Evolutionary conservation across 2,797 vertebrate genomes (phyloP).

Genomic region (Lagothrix lagotricha): DNA sequence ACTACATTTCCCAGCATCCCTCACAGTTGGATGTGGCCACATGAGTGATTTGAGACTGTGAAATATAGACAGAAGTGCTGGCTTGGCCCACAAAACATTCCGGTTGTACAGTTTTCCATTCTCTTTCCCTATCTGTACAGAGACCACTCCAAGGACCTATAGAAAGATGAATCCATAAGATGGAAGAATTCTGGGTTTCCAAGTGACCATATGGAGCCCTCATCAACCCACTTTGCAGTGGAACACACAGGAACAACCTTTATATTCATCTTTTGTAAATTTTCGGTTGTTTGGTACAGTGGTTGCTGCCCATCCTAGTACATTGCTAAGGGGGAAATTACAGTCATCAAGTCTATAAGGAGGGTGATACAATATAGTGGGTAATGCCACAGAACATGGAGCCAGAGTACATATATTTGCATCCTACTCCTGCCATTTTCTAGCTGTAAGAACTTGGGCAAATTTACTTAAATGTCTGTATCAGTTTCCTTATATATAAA

Average conservation of each 20-base stretch:
- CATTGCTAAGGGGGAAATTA: background rate
- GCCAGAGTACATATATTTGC: background rate
- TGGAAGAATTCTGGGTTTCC: background rate
- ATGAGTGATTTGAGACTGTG: background rate
- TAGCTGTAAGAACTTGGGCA: background rate
- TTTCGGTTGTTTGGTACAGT: background rate
- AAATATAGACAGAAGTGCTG: background rate
- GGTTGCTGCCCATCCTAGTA: background rate
- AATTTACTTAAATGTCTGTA: background rate
- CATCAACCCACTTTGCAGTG: background rate
- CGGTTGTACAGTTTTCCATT: background rate
- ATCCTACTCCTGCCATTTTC: background rate
- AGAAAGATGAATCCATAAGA: background rate
- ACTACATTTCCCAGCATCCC: background rate
- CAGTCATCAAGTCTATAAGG: background rate
- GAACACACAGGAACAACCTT: background rate
- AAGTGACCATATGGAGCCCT: background rate
- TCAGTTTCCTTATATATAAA: conserved; percentile 7
- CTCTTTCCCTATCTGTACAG: background rate
- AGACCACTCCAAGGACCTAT: background rate
- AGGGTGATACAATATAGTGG: background rate
- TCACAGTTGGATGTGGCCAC: background rate
- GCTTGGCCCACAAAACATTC: background rate
- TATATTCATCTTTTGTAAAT: background rate
- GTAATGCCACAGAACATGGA: background rate